phyloP scores from a whole-genome alignment of 2,888 invertebrate genomes.

The Acronicta leporina region DNA sequence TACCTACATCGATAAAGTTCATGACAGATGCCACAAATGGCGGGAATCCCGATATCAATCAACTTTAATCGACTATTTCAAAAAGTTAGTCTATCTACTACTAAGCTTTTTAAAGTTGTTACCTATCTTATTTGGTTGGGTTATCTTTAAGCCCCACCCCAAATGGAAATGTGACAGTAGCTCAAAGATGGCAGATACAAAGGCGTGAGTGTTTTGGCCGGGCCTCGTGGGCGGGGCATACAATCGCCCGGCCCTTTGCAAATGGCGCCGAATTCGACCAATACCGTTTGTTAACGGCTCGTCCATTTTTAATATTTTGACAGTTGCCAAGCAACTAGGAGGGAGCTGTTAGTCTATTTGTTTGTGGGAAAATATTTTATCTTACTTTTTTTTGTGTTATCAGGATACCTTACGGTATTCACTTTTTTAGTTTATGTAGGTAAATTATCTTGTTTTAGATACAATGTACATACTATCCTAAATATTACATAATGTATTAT shows the following conservation, averaged over 20 bases:
- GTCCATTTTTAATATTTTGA: constrained; percentile 65
- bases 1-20: neutral
- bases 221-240: constrained; percentile 76
- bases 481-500: too few relatives aligned
- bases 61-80: constrained; percentile 37
- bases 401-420: too few relatives aligned
- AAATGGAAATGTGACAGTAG: constrained; percentile 68
- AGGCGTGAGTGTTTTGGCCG: constrained; percentile 72
- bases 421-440: too few relatives aligned
- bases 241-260: constrained; percentile 79
- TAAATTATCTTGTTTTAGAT: too few relatives aligned
- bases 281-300: constrained; percentile 69
- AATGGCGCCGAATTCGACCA: constrained; percentile 86
- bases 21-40: constrained; percentile 29
- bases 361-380: neutral
- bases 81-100: constrained; percentile 11
- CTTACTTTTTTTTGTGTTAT: too few relatives aligned
- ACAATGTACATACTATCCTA: too few relatives aligned
- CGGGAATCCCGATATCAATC: constrained; percentile 18
- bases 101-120: constrained; percentile 14
- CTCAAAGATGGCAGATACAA: constrained; percentile 75
- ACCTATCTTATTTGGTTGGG: constrained; percentile 56
- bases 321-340: constrained; percentile 61
- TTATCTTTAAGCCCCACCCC: constrained; percentile 70
- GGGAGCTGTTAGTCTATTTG: constrained; percentile 8